Conservation (phyloP, 2,797 vertebrate genomes). For the Sebastiscus albofasciatus region DNA sequence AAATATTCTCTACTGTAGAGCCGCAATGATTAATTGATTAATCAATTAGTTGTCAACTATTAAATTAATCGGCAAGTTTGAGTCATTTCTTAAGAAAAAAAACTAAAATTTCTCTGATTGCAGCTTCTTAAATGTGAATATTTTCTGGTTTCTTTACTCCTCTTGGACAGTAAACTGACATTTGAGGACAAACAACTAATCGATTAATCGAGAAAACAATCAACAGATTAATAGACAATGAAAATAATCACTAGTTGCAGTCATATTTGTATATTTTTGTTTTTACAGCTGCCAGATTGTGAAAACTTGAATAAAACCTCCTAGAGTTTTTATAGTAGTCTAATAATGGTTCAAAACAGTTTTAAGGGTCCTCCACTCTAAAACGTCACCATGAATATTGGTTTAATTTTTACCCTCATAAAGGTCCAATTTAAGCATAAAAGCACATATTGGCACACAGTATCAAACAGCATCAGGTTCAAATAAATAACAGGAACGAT, state of each 20-base stretch:
- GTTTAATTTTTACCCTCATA: constrained; percentile 17
- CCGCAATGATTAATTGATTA: too few species aligned
- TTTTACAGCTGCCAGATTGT: not conserved
- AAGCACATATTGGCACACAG: constrained; percentile 9
- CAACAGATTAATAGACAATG: not conserved
- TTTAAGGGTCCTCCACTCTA: not conserved
- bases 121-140: too few species aligned
- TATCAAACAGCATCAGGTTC: constrained; percentile 38
- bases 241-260: not conserved
- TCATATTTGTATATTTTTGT: not conserved
- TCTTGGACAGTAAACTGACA: too few species aligned
- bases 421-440: not conserved
- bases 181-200: too few species aligned
- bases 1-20: too few species aligned
- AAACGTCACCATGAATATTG: not conserved
- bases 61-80: too few species aligned
- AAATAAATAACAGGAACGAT: constrained; percentile 38
- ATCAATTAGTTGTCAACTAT: too few species aligned
- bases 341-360: not conserved
- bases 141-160: too few species aligned
- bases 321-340: not conserved
- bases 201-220: not conserved
- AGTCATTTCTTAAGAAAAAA: too few species aligned
- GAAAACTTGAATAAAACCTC: not conserved
- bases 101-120: rapidly evolving